Evolutionary conservation across 2,888 invertebrate species (phyloP).

Genomic region (Hoplodrina blanda): DNA sequence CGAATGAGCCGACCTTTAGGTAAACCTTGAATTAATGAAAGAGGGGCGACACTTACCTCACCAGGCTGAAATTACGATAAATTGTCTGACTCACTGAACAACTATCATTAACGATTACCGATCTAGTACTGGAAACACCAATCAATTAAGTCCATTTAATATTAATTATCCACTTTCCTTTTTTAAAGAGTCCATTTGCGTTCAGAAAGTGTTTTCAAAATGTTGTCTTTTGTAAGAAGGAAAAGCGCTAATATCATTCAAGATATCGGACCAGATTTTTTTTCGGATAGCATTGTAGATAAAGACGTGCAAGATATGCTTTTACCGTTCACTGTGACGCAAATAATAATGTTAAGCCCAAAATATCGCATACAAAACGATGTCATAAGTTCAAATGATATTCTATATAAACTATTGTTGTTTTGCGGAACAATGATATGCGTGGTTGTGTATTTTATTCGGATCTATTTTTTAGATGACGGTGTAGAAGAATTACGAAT

Average conservation of each 20-base stretch:
- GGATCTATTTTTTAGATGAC: neutral
- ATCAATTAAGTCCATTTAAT: neutral
- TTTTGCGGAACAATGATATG: constrained; percentile 6
- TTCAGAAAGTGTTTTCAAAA: constrained; percentile 1
- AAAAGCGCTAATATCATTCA: neutral
- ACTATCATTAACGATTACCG: neutral
- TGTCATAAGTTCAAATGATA: constrained; percentile 6
- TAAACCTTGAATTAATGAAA: too few species aligned
- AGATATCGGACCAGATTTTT: neutral
- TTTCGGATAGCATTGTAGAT: neutral
- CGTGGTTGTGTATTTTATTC: neutral
- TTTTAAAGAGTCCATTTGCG: neutral
- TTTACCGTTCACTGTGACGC: neutral
- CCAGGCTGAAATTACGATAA: neutral
- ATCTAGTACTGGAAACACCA: too few species aligned
- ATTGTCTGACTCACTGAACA: neutral
- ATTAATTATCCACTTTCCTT: neutral
- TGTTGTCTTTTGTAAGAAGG: neutral
- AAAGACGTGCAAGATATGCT: constrained; percentile 22
- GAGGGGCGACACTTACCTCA: too few species aligned
- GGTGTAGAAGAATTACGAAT: neutral
- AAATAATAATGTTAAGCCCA: neutral
- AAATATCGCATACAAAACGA: constrained; percentile 14
- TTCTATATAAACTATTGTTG: constrained; percentile 1
- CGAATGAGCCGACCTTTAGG: too few species aligned